Base-by-base conservation (phyloP, 2,888 invertebrate genomes). In the Dione vanillae region DNA sequence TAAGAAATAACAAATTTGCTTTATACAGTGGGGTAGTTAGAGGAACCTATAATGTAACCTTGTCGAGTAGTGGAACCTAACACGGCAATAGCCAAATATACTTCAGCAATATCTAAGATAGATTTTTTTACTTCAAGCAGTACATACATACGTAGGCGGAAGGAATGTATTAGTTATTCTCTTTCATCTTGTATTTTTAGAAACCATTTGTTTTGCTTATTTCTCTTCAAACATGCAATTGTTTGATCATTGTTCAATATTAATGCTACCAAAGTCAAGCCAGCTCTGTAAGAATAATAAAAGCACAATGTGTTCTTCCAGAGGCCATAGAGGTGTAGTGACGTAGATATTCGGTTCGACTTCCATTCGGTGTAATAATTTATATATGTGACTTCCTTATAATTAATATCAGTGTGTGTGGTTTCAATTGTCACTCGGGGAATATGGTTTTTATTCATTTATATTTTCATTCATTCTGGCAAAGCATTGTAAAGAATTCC, bases 181-280 rank as follows among this genome's bases (percentile, higher is more conserved):
- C 54, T 54, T 54, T 54, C 37, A 37, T 54, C n/a, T 54, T 16
- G 35, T 54, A 14, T 10, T 27, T 54, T 54, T n/a, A 10, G 35
- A 2, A 56, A 56, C 40, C 19, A 56, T 56, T 40, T 19, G 11
- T 11, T 35, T 2, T 35, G 54, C n/a, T 54, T 54, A 35, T 54
- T 54, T 54, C n/a, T 54, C 35, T 54, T 54, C 0, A 54, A 35
- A 35, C 35, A 52, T 47, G n/a, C 8, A 16, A 20, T 35, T 54
- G 56, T 56, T 56, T 56, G 40, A 56, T 56, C 56, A 14, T 56
- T 37, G 10, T 40, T 56, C 40, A 56, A 37, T 56, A 56, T 40
- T 56, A 56, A 16, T n/a, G 56, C 16, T 40, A 11, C 40, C 16
- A 16, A 16, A 7, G 40, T 56, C 37, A 37, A 40, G 40, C 11